A percentile compares a stretch with the other conserved stretches of the same genome.
phyloP scores from a whole-genome alignment of 2,113 vertebrate genomes.

The Pseudolaguvia tuberculata region DNA sequence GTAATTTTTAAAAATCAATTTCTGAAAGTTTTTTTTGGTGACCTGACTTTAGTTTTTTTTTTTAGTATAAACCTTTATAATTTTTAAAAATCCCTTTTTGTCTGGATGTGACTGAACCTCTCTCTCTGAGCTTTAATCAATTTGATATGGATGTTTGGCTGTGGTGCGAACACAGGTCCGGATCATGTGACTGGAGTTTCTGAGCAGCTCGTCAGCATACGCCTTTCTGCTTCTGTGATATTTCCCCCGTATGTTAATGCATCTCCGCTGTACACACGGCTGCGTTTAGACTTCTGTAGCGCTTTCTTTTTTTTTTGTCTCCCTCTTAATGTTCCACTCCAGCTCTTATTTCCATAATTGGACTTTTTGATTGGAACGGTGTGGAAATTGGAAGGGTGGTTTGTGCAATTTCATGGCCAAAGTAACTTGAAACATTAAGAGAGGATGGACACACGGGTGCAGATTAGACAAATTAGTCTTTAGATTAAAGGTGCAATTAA shows the following conservation, averaged over 20 bases:
- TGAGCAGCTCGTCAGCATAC: slow-evolving; percentile 36
- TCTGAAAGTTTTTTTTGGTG: too few species aligned
- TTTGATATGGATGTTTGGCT: slow-evolving; percentile 27
- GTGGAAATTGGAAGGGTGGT: slow-evolving; percentile 49
- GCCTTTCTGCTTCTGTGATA: slow-evolving; percentile 50
- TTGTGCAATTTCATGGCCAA: slow-evolving; percentile 66
- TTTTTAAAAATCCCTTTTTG: not conserved
- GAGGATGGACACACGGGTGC: slow-evolving; percentile 40
- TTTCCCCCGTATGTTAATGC: slow-evolving; percentile 70
- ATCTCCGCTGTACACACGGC: slow-evolving; percentile 64
- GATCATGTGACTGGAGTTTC: slow-evolving; percentile 43
- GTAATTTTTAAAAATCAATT: too few species aligned
- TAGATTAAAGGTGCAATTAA: slow-evolving; percentile 61
- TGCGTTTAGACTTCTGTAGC: slow-evolving; percentile 54
- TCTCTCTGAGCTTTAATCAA: slow-evolving; percentile 35
- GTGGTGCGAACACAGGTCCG: slow-evolving; percentile 34
- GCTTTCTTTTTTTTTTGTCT: slow-evolving; percentile 56
- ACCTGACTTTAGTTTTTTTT: too few species aligned
- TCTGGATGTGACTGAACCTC: not conserved
- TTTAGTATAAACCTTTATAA: too few species aligned
- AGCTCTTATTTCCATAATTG: slow-evolving; percentile 73
- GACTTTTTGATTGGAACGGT: slow-evolving; percentile 71
- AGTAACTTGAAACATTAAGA: slow-evolving; percentile 52
- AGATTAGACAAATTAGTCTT: slow-evolving; percentile 64
- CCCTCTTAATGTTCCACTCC: slow-evolving; percentile 58